Conservation (phyloP, 2,888 invertebrate genomes). For the Conomelus anceps region DNA sequence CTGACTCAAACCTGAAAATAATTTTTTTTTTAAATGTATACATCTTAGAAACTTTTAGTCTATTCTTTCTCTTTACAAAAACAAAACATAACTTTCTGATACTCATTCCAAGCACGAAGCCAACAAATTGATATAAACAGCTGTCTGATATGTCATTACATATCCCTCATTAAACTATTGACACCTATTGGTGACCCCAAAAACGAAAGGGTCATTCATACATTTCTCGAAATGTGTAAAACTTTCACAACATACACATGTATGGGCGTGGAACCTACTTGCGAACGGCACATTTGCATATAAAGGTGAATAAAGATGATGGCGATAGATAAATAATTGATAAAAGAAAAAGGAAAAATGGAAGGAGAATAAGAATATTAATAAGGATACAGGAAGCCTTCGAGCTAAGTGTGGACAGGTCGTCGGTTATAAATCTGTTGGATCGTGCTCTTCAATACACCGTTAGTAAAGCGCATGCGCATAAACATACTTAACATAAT, state of each 20-base stretch:
- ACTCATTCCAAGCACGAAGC: background rate
- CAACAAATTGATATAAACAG: background rate
- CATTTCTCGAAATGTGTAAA: background rate
- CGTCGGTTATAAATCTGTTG: background rate
- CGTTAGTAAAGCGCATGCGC: background rate
- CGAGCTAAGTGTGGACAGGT: background rate
- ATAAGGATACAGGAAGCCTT: background rate
- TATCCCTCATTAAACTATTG: background rate
- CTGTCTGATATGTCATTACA: background rate
- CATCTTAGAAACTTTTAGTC: background rate
- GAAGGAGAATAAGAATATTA: background rate
- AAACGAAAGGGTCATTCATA: background rate
- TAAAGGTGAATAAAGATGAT: background rate
- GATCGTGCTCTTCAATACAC: background rate
- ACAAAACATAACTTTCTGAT: background rate
- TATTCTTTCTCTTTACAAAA: background rate
- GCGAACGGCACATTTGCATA: background rate
- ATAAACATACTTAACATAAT: background rate
- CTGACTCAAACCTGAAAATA: too few relatives aligned
- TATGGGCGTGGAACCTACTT: background rate
- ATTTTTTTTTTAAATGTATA: too few relatives aligned
- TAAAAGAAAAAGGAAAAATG: background rate
- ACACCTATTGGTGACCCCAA: background rate
- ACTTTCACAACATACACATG: background rate
- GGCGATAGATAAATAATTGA: background rate